Evolutionary conservation across 1,140 invertebrate genomes (phyloP).

Genomic region (Anoplophora glabripennis): DNA sequence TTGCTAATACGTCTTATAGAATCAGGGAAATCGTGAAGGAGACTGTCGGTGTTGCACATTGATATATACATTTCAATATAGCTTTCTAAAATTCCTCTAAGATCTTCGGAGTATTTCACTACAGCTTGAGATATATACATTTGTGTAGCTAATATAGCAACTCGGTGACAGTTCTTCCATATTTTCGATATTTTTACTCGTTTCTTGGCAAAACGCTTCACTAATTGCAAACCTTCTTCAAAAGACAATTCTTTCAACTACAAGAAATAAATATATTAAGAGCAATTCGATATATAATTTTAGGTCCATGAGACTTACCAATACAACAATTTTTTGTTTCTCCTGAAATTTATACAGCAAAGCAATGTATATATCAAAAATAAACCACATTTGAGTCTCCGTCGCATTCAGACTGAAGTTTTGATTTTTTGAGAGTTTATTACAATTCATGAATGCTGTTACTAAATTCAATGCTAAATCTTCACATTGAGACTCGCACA

Average conservation of each 20-base stretch:
- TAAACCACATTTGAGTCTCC: conserved; percentile 44
- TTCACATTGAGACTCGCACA: conserved; percentile 47
- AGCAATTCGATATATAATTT: background rate
- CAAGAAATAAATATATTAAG: conserved; percentile 23
- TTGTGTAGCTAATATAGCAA: conserved; percentile 40
- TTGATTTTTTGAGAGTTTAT: conserved; percentile 35
- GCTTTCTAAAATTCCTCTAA: conserved; percentile 30
- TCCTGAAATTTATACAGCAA: conserved; percentile 41
- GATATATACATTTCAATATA: conserved; percentile 33
- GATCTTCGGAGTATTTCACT: conserved; percentile 40
- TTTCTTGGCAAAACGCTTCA: conserved; percentile 44
- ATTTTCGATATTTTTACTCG: conserved; percentile 44
- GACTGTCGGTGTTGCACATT: conserved; percentile 22
- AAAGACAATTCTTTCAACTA: conserved; percentile 43
- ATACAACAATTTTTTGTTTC: conserved; percentile 35
- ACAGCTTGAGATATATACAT: conserved; percentile 42
- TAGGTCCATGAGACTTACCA: conserved; percentile 29
- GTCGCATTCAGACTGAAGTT: conserved; percentile 44
- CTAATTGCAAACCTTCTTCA: conserved; percentile 40
- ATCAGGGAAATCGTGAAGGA: conserved; percentile 27
- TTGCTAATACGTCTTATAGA: conserved; percentile 41
- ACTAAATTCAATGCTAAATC: conserved; percentile 47
- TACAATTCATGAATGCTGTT: conserved; percentile 44
- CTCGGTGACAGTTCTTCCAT: conserved; percentile 40
- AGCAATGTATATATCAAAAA: conserved; percentile 47